Conservation (phyloP, 2,113 vertebrate species). For the Cryptotis parvus region DNA sequence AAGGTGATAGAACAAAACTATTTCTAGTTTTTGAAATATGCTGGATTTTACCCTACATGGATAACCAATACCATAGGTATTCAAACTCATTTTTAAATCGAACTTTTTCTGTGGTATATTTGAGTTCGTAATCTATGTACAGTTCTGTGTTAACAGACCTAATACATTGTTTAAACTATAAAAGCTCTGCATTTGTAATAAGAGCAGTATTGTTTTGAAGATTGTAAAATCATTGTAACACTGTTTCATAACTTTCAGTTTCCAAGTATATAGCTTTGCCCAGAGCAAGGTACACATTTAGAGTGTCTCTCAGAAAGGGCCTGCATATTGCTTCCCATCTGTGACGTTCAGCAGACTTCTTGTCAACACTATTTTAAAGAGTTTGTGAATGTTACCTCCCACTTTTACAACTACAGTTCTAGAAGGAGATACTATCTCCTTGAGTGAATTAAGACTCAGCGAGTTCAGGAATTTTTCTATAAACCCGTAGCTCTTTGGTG, state of each 20-base stretch:
- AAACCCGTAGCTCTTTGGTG: neutral
- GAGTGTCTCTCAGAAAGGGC: slow-evolving; percentile 26
- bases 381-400: neutral
- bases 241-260: slow-evolving; percentile 10
- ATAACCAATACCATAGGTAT: slow-evolving; percentile 18
- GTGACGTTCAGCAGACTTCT: neutral
- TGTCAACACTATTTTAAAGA: neutral
- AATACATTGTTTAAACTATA: slow-evolving; percentile 12
- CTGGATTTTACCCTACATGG: neutral
- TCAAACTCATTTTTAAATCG: slow-evolving; percentile 52
- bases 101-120: slow-evolving; percentile 53
- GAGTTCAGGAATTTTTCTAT: neutral
- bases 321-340: neutral
- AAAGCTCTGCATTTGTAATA: neutral
- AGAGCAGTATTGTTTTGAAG: slow-evolving; percentile 43
- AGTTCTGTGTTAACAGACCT: slow-evolving; percentile 17
- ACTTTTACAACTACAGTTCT: neutral
- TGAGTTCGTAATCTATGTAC: neutral
- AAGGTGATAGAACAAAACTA: neutral
- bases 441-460: neutral
- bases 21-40: slow-evolving; percentile 49
- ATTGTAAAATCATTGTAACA: slow-evolving; percentile 22
- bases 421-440: neutral
- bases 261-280: neutral
- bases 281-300: neutral